Percentiles rank a stretch among this genome's conserved stretches.
phyloP scores from a whole-genome alignment of 2,888 invertebrate species.

The Zaprionus lineosus region DNA sequence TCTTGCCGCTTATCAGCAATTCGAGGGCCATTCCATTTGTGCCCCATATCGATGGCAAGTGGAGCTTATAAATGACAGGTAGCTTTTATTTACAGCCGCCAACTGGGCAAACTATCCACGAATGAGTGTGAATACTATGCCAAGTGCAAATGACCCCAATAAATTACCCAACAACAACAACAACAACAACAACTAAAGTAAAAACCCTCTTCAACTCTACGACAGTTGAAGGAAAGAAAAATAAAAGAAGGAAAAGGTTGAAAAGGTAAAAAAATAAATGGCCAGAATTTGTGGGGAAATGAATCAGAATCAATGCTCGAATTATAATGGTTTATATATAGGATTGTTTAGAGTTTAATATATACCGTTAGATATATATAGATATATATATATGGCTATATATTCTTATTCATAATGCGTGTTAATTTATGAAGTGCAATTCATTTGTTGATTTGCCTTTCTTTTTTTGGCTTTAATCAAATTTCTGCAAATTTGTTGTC shows the following conservation, averaged over 20 bases:
- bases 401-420: too few relatives aligned
- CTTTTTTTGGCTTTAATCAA: constrained; percentile 25
- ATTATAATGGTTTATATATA: too few relatives aligned
- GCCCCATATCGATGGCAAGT: constrained; percentile 18
- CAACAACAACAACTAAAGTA: neutral
- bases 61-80: constrained; percentile 10
- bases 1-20: constrained; percentile 43
- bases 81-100: constrained; percentile 46
- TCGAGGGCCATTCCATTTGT: too few relatives aligned
- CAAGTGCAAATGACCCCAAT: constrained; percentile 62
- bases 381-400: too few relatives aligned
- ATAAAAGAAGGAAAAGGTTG: neutral
- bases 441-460: constrained; percentile 24
- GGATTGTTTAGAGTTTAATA: too few relatives aligned
- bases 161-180: constrained; percentile 58
- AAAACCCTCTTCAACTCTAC: neutral
- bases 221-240: neutral
- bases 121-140: constrained; percentile 46
- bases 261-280: constrained; percentile 16
- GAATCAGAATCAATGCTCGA: constrained; percentile 26
- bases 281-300: constrained; percentile 19
- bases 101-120: constrained; percentile 26
- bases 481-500: constrained; percentile 35
- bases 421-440: constrained; percentile 36
- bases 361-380: too few relatives aligned